Base-by-base conservation (phyloP, 2,797 vertebrate genomes). In the Botia kubotai region DNA sequence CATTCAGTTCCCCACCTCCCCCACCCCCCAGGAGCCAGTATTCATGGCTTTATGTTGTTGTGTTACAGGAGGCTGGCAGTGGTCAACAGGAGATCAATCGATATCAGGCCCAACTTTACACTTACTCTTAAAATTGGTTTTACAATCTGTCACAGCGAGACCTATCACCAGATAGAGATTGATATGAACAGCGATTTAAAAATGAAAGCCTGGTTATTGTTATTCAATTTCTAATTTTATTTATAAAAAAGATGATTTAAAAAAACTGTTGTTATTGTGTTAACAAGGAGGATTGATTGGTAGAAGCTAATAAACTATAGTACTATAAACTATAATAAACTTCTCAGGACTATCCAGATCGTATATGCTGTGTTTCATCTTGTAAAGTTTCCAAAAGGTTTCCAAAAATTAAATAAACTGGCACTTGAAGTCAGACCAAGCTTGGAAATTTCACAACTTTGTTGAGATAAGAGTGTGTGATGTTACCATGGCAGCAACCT, bases 1-100 rank as follows among this genome's bases (percentile, higher is more conserved):
- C 86, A 83, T 88, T 91, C 92, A 89, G 60, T 91, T 91, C 88
- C 55, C 4, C 21, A 26, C 23, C 23, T 26, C 26, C 68, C 13
- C 57, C 68, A 75, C 66, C 53, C 66, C 72, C 63, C 53, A 33
- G 48, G 21, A 75, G 70, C 73, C 26, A 48, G 55, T 46, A 74
- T 79, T 77, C 75, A 77, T 71, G 68, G 60, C 58, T 71, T 75
- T 77, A 57, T 82, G 68, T 80, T 73, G 60, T 72, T 73, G 60
- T 72, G 70, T 66, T 80, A 74, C 78, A 80, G 74, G 78, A 74
- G 71, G 78, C 73, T 73, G 78, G 78, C 70, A 67, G 48, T 80
- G 73, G 52, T 80, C 78, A 80, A 80, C 70, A 67, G 71, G 71
- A 80, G 78, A 58, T 71, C 17, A 71, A 80, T 80, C 71, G 52